phyloP scores from a whole-genome alignment of 2,113 vertebrate species.

The Corythornis vintsioides region DNA sequence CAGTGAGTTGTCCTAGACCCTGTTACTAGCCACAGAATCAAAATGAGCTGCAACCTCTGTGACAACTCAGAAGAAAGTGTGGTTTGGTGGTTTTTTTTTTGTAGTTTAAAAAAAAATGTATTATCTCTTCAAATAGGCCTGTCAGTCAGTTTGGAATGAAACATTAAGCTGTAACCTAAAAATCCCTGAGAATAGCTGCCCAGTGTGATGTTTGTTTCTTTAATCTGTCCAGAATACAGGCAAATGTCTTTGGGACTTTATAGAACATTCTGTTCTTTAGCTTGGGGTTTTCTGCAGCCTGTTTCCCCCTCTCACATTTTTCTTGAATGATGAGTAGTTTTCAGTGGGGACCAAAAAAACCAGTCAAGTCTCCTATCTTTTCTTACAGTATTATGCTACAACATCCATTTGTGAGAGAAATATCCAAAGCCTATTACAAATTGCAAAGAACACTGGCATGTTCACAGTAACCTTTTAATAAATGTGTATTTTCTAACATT shows the following conservation, averaged over 20 bases:
- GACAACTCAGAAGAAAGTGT: neutral
- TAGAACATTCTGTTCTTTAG: neutral
- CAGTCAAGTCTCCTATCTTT: neutral
- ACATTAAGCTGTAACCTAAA: neutral
- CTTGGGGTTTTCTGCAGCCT: neutral
- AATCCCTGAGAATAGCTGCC: neutral
- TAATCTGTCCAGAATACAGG: neutral
- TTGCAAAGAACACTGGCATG: neutral
- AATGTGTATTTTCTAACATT: constrained; percentile 26
- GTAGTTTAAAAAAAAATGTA: neutral
- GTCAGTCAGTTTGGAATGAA: neutral
- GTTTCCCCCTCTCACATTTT: neutral
- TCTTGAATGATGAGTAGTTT: neutral
- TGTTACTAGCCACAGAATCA: accelerated
- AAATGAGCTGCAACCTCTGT: neutral
- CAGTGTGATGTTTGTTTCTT: neutral
- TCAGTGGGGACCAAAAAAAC: neutral
- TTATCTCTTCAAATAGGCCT: neutral
- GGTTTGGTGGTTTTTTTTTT: neutral
- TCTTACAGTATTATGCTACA: neutral
- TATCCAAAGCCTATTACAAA: neutral
- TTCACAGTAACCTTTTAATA: constrained; percentile 5
- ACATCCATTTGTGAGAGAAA: neutral
- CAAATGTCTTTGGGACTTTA: neutral
- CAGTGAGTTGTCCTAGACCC: accelerated